These are phyloP conservation scores for Lomographa bimaculata DNA, from an alignment of 2,888 invertebrate genomes.

Conservation along the genomic window DNA sequence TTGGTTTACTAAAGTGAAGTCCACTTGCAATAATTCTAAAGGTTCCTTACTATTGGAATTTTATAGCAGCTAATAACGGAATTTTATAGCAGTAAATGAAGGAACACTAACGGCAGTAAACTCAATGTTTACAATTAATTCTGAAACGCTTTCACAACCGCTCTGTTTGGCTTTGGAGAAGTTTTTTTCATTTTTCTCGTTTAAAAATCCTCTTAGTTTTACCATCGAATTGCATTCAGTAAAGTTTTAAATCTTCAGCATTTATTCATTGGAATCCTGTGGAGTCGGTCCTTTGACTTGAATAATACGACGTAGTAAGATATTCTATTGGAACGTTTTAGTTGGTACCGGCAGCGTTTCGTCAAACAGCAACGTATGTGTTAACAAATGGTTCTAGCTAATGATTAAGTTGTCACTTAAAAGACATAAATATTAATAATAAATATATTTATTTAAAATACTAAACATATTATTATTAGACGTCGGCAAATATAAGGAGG, in stretches of 20 bases:
- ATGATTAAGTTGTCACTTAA: no score
- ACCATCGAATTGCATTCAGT: conserved; percentile 4
- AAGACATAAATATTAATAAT: no score
- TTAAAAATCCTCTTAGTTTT: conserved; percentile 17
- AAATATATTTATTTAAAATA: no score
- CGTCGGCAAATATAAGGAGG: no score
- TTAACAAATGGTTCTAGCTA: no score
- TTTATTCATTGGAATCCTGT: conserved; percentile 1
- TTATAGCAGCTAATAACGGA: conserved; percentile 59
- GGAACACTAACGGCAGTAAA: conserved; percentile 35
- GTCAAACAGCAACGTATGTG: no score
- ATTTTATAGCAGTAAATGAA: conserved; percentile 34
- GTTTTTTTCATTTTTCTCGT: conserved; percentile 28
- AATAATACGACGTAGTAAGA: no score
- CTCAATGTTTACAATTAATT: conserved; percentile 45
- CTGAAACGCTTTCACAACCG: conserved; percentile 32
- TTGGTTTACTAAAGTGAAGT: no score
- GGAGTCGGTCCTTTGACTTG: no score
- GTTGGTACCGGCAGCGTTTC: no score
- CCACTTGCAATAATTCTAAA: conserved; percentile 4
- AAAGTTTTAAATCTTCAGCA: background rate
- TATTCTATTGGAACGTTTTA: no score
- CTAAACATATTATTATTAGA: no score
- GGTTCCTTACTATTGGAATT: conserved; percentile 35
- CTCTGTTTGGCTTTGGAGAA: conserved; percentile 20